Evolutionary conservation across 1,140 invertebrate genomes (phyloP), one percentile per base, ranked within the genome.

Genomic region (Atopsyche davidsoni): DNA sequence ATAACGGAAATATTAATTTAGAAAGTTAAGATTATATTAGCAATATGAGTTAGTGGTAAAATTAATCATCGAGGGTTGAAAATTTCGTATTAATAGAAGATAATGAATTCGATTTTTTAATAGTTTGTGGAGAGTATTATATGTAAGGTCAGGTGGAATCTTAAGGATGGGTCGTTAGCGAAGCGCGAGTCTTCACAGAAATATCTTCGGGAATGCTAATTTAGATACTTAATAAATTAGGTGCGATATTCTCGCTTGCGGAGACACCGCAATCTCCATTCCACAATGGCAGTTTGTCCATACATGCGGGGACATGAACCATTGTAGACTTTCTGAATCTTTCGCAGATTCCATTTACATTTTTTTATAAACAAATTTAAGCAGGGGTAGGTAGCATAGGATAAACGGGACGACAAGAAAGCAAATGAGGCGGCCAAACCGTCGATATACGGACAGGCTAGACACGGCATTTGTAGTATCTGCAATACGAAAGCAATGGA

Each of bases 401-500:
- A 45, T 45, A 45, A 34, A 32, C 34, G 43, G 35, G 31, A 45
- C 23, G n/a, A 45, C 35, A 18, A 19, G 32, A 24, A 48, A 19
- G 32, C 35, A 48, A 11, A 38, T 48, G 24, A 17, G n/a, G 32
- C 32, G n/a, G 34, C 19, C 11, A 39, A 36, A 23, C 18, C 17
- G 13, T 23, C 32, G 28, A 14, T 28, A 48, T 17, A 48, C 38
- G 18, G 17, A 22, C 19, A 17, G 13, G 36, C 19, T 22, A 48
- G 18, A 35, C 28, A 40, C 35, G 39, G 41, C 34, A 38, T 45
- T 45, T 16, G 31, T 46, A 45, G 31, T 32, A 39, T 51, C 41
- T 22, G 41, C 46, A 53, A 46, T 46, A 53, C 24, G 44, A 53
- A 53, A 53, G 51, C 38, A 53, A 53, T 53, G 51, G 51, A 53